Percentiles rank a stretch among this genome's conserved stretches.
Evolutionary conservation across 2,888 invertebrate species (phyloP).

Genomic region (Thereva nobilitata): DNA sequence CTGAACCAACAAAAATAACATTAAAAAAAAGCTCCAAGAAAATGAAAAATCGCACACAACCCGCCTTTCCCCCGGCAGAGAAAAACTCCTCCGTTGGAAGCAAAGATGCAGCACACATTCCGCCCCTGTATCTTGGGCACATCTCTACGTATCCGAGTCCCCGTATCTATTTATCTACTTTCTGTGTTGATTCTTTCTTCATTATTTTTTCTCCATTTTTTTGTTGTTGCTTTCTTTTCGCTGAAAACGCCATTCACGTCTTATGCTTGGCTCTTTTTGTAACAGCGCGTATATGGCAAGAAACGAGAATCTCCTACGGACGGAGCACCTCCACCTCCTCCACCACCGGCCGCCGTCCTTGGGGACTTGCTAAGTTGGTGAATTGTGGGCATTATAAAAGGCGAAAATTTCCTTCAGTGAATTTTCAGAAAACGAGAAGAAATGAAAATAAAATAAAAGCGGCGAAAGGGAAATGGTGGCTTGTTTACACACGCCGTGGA

Average conservation of each 20-base stretch:
- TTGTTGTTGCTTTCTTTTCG: too few species aligned
- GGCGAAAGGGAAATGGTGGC: background rate
- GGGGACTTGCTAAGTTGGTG: constrained; percentile 25
- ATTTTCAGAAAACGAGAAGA: constrained; percentile 13
- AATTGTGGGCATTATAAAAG: constrained; percentile 23
- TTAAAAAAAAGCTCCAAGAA: too few species aligned
- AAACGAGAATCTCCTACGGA: background rate
- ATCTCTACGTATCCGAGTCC: too few species aligned
- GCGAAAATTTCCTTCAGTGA: constrained; percentile 17
- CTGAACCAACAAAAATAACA: too few species aligned
- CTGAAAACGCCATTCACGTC: background rate
- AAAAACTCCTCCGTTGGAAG: too few species aligned
- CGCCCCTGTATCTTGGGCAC: too few species aligned
- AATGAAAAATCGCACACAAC: too few species aligned
- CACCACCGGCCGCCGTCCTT: background rate
- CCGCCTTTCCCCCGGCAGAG: too few species aligned
- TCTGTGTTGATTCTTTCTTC: too few species aligned
- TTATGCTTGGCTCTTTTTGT: background rate
- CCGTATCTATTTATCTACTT: too few species aligned
- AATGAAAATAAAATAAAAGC: background rate
- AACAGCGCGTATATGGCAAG: background rate
- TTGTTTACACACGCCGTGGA: constrained; percentile 25
- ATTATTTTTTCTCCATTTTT: too few species aligned
- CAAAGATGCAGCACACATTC: too few species aligned
- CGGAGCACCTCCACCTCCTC: background rate